Conservation (phyloP, 2,888 invertebrate species). For the Troilus luridus region DNA sequence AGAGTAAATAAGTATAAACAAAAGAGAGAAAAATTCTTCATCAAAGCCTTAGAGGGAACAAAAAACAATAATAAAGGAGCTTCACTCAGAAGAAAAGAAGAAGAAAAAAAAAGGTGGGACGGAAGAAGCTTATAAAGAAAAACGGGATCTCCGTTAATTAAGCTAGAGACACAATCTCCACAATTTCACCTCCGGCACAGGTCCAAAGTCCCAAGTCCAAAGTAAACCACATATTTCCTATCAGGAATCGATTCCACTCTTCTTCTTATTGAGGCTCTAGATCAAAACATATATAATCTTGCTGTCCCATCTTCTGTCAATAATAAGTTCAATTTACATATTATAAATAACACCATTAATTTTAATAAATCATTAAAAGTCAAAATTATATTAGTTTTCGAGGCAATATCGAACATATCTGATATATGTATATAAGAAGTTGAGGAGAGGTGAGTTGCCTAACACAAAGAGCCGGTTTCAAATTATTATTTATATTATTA, state of each 20-base stretch:
- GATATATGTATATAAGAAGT: no score
- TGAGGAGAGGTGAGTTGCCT: no score
- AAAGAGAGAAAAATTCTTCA: not conserved
- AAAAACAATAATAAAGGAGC: not conserved
- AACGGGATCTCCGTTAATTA: conserved; percentile 19
- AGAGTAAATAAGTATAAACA: not conserved
- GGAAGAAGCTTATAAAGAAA: conserved; percentile 6
- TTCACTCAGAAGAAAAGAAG: not conserved
- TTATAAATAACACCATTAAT: no score
- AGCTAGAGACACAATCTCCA: conserved; percentile 9
- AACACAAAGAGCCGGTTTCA: no score
- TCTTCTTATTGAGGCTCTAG: not conserved
- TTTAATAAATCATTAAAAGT: no score
- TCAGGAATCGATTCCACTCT: not conserved
- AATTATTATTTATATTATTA: no score
- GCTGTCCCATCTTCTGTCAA: not conserved
- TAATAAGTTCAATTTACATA: not conserved
- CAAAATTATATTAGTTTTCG: no score
- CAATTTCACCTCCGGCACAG: not conserved
- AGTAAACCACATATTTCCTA: conserved; percentile 3
- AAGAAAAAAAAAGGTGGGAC: not conserved
- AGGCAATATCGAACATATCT: no score
- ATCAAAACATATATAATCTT: not conserved
- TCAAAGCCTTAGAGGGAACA: not conserved
- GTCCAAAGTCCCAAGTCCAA: not conserved